Evolutionary conservation across 2,797 vertebrate genomes (phyloP).

Genomic region (Hipposideros larvatus): DNA sequence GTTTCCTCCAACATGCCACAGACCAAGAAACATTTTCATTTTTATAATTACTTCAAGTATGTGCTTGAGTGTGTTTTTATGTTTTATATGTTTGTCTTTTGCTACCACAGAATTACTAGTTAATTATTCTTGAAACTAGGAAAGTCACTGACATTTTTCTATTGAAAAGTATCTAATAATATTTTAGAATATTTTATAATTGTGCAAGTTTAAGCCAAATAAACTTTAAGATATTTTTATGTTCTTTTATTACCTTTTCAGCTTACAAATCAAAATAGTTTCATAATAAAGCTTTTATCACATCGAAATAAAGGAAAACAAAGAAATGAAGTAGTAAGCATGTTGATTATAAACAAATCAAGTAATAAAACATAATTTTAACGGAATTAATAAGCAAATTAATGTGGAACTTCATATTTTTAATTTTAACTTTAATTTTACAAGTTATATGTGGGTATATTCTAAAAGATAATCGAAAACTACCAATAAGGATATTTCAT

Average conservation of each 20-base stretch:
- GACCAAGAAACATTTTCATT: conserved; percentile 61
- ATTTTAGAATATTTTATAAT: conserved; percentile 61
- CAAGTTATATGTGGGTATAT: conserved; percentile 1
- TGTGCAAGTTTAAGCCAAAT: conserved; percentile 46
- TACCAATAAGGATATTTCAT: background rate
- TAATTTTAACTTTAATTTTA: conserved; percentile 10
- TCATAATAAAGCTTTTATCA: conserved; percentile 67
- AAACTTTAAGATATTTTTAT: background rate
- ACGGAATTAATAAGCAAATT: conserved; percentile 24
- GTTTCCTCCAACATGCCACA: conserved; percentile 54
- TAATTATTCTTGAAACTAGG: conserved; percentile 58
- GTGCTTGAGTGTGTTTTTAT: conserved; percentile 3
- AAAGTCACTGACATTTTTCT: background rate
- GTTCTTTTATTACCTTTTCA: conserved; percentile 40
- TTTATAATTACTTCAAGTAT: conserved; percentile 65
- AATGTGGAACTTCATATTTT: background rate
- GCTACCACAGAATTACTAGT: conserved; percentile 46
- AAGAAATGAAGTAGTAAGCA: conserved; percentile 44
- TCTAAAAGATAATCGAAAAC: conserved; percentile 35
- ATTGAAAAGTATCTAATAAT: conserved; percentile 20
- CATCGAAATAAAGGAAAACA: conserved; percentile 73
- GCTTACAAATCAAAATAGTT: conserved; percentile 2
- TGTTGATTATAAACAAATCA: conserved; percentile 52
- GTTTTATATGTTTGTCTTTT: conserved; percentile 21
- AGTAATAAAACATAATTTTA: conserved; percentile 35